Evolutionary conservation across 2,113 vertebrate genomes (phyloP), one percentile per base, ranked within the genome.

Genomic region (Phoenicopterus ruber): DNA sequence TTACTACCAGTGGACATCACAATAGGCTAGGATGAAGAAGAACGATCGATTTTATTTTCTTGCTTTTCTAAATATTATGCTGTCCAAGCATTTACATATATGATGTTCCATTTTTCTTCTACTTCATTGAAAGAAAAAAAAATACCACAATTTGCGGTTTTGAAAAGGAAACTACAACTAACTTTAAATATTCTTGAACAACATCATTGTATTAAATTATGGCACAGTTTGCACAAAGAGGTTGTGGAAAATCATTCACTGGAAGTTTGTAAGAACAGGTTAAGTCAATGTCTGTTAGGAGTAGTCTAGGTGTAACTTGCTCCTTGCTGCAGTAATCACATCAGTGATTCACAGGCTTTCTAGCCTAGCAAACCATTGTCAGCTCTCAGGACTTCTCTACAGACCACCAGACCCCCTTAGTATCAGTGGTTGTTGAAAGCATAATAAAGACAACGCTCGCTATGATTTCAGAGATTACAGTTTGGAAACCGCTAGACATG

Each of bases 371-470:
- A 86, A 40, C 6, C 54, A 29, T 6, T 70, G 54, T 26, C 32
- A 88, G 34, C 40, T 57, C 49, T 47, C 28, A 58, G 42, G 50
- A 31, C 55, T 84, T 59, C 46, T 89, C 49, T 69, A 20, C 61
- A 72, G 66, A 58, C 17, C 80, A 67, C 46, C 54, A 67, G 40
- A 31, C 18, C 17, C 36, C 10, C 13, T 42, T 63, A 46, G 10
- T 44, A 21, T 21, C 81, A 63, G 77, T 31, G 65, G 7, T 1
- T 81, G 32, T 14, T 91, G 52, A 58, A 72, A 87, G 74, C 4
- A 4, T 31, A 38, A 50, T 36, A 21, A 79, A 82, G 44, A 65
- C 32, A 52, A 58, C 0, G 0, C 38, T 81, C 0, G 0, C 59
- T 67, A 6, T 12, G 19, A 49, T 52, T 76, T 89, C 55, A 62